Percentiles rank a stretch among this genome's conserved stretches.
These are phyloP conservation scores for Clanis bilineata DNA, from an alignment of 2,888 invertebrate species.

Conservation along the genomic window DNA sequence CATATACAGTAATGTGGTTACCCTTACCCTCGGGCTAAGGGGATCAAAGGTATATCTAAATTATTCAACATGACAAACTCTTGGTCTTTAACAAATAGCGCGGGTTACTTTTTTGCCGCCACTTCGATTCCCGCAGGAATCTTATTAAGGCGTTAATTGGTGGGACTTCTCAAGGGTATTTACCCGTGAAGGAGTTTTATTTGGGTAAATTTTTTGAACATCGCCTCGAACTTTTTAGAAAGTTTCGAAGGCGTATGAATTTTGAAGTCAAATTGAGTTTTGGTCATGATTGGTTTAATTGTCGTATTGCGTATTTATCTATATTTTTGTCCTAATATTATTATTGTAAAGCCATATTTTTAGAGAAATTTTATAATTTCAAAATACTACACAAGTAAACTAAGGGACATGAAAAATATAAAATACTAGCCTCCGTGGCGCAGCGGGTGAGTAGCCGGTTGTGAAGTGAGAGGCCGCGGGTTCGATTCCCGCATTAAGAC, in stretches of 20 bases:
- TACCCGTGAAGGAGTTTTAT: conserved; percentile 27
- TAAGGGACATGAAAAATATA: too few relatives aligned
- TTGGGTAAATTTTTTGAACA: neutral
- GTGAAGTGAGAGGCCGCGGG: too few relatives aligned
- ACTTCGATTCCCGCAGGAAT: conserved; percentile 36
- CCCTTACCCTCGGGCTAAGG: conserved; percentile 40
- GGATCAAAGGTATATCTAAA: conserved; percentile 50
- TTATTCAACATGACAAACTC: conserved; percentile 45
- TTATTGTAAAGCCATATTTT: too few relatives aligned
- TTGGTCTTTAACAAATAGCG: conserved; percentile 41
- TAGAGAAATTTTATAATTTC: too few relatives aligned
- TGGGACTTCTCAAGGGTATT: conserved; percentile 36
- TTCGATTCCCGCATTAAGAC: too few relatives aligned
- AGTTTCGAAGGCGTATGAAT: neutral
- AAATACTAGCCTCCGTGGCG: too few relatives aligned
- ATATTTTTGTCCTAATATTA: too few relatives aligned
- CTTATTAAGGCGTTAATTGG: conserved; percentile 46
- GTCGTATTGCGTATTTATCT: neutral
- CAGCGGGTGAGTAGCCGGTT: too few relatives aligned
- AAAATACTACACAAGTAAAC: too few relatives aligned
- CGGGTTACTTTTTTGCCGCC: conserved; percentile 44
- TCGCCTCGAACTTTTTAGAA: neutral
- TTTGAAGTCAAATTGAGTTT: neutral
- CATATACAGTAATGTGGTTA: conserved; percentile 41
- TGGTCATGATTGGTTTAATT: neutral